Evolutionary conservation across 2,888 invertebrate genomes (phyloP).

Genomic region (Busseola fusca): DNA sequence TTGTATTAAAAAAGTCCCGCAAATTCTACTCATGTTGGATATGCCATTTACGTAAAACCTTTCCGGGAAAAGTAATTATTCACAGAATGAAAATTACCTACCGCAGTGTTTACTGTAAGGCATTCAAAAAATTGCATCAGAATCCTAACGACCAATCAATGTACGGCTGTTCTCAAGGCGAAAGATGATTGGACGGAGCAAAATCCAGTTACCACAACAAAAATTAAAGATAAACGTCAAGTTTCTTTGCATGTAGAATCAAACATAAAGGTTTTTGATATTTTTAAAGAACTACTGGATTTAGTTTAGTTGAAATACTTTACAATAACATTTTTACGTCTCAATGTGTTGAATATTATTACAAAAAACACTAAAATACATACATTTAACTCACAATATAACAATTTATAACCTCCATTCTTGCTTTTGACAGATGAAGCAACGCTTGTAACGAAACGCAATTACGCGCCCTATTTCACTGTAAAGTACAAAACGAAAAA

Average conservation of each 20-base stretch:
- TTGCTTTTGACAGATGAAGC: constrained; percentile 15
- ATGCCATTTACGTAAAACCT: neutral
- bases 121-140: constrained; percentile 75
- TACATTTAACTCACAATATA: neutral
- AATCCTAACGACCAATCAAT: constrained; percentile 57
- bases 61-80: constrained; percentile 1
- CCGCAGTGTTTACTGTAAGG: constrained; percentile 59
- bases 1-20: neutral
- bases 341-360: neutral
- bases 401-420: neutral
- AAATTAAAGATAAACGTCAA: constrained; percentile 5
- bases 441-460: constrained; percentile 64
- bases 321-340: fast-evolving
- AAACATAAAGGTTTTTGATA: neutral
- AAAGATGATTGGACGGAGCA: constrained; percentile 55
- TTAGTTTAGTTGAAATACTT: fast-evolving
- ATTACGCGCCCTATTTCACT: constrained; percentile 60
- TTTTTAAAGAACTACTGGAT: too few relatives aligned
- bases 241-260: constrained; percentile 49
- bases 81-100: constrained; percentile 30
- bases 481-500: constrained; percentile 48
- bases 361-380: neutral
- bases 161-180: constrained; percentile 21
- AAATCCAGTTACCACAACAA: constrained; percentile 37
- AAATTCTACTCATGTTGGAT: neutral